These are phyloP conservation scores for Erpornis zantholeuca DNA, from an alignment of 2,113 vertebrate species.

Conservation along the genomic window DNA sequence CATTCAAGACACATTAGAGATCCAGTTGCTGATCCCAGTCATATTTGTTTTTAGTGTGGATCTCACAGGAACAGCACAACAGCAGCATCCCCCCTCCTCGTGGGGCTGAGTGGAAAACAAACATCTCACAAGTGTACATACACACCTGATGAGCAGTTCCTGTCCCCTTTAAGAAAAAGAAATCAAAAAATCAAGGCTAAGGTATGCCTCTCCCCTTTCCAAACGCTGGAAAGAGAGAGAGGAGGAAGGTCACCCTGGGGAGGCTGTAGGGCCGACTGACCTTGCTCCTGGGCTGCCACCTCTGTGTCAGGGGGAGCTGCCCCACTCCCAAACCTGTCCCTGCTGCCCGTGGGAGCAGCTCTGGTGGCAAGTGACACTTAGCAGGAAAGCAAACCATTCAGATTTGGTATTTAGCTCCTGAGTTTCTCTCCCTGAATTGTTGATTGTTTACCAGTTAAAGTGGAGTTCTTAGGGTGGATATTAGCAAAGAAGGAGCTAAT, in stretches of 20 bases:
- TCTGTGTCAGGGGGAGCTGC: neutral
- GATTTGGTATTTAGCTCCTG: neutral
- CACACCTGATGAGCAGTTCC: neutral
- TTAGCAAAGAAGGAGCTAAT: conserved; percentile 60
- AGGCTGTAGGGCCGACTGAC: neutral
- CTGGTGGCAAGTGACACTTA: neutral
- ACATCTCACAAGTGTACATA: neutral
- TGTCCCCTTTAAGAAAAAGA: neutral
- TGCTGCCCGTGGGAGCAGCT: neutral
- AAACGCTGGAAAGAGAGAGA: neutral
- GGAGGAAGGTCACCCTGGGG: neutral
- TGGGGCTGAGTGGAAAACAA: neutral
- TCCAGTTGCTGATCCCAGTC: neutral
- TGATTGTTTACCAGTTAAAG: conserved; percentile 9
- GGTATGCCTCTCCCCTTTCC: neutral
- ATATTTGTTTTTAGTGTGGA: neutral
- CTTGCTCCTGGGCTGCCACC: neutral
- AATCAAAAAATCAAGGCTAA: neutral
- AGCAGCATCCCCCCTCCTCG: neutral
- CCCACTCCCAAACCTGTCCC: neutral
- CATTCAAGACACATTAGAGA: neutral
- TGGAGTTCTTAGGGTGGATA: conserved; percentile 20
- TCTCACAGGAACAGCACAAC: fast-evolving
- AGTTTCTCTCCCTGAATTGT: neutral
- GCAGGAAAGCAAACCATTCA: neutral